Percentiles rank a stretch among this genome's conserved stretches.
Evolutionary conservation across 2,797 vertebrate genomes (phyloP).

Genomic region (Enoplosus armatus): DNA sequence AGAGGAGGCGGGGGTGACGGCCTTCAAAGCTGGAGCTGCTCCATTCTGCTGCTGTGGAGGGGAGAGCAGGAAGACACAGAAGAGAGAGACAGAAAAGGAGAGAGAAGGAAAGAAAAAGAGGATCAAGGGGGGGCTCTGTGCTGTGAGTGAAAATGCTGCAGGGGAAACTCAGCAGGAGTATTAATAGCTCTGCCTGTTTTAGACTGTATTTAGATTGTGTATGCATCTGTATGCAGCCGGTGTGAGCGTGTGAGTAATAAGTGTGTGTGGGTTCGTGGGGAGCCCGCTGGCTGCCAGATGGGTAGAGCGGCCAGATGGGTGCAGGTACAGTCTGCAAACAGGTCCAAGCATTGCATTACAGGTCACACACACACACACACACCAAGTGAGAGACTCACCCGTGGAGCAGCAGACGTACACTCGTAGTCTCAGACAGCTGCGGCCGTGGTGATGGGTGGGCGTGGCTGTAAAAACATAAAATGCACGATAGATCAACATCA

Average conservation of each 20-base stretch:
- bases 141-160: constrained; percentile 68
- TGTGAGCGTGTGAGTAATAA: not conserved
- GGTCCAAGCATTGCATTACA: constrained; percentile 34
- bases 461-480: constrained; percentile 85
- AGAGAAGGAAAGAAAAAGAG: constrained; percentile 17
- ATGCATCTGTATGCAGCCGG: constrained; percentile 54
- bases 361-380: constrained; percentile 32
- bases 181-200: constrained; percentile 70
- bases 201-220: constrained; percentile 60
- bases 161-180: constrained; percentile 69
- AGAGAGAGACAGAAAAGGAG: constrained; percentile 26
- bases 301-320: constrained; percentile 41
- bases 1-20: constrained; percentile 28
- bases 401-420: constrained; percentile 96
- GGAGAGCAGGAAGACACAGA: constrained; percentile 10
- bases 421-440: constrained; percentile 95
- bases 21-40: constrained; percentile 65
- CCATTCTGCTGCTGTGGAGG: constrained; percentile 45
- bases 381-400: constrained; percentile 81
- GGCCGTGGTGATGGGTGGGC: constrained; percentile 93
- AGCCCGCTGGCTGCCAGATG: constrained; percentile 28
- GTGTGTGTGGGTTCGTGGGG: constrained; percentile 9
- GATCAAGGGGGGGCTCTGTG: constrained; percentile 41
- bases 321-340: constrained; percentile 30
- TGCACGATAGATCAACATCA: not conserved